Base-by-base conservation (phyloP, 92 coral and sea anemone genomes). In the Chrysogorgia sp. region DNA sequence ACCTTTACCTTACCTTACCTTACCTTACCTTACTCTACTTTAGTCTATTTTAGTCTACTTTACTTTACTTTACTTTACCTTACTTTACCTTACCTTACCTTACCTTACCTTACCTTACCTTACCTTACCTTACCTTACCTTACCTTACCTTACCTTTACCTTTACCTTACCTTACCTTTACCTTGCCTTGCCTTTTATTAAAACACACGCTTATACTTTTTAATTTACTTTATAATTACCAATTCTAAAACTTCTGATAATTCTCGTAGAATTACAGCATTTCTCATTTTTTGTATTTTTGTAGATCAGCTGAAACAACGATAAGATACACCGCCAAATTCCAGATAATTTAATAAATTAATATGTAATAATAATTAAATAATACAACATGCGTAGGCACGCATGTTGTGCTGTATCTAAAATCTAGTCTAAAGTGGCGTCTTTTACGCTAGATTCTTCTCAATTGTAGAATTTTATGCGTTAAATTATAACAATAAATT, bases 231-330 rank as follows among this genome's bases (percentile, higher is more conserved):
- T 37, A 37, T 12, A 37, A 37, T 4, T 37, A 37, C 12, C 20
- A 52, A 52, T 5, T 52, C 6, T 5, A 3, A 6, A 52, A 52
- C 4, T 20, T 5, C 7, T 17, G 17, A 17, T 52, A 17, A 52
- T 52, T 6, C 17, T 15, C 15, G 15, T 47, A 47, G 15, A 7
- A 12, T 47, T 10, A 63, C 31, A 37, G n/a, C 34, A 63, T 7
- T 22, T 63, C 10, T 23, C 32, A 25, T 24, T 35, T 68, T 41
- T 6, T 14, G 8, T 71, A 28, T 29, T 71, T 48, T 25, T 47
- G 21, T 28, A 71, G 77, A 71, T 32, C 77, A 71, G 23, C 56
- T 71, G 62, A 71, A 71, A 25, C 77, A 71, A 71, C 43, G 77
- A 26, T 71, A 55, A 71, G 26, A 21, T 12, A 30, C 17, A 7